Percentiles rank a stretch among this genome's conserved stretches.
These are phyloP conservation scores for Esox niger DNA, from an alignment of 2,113 vertebrate genomes.

Conservation along the genomic window DNA sequence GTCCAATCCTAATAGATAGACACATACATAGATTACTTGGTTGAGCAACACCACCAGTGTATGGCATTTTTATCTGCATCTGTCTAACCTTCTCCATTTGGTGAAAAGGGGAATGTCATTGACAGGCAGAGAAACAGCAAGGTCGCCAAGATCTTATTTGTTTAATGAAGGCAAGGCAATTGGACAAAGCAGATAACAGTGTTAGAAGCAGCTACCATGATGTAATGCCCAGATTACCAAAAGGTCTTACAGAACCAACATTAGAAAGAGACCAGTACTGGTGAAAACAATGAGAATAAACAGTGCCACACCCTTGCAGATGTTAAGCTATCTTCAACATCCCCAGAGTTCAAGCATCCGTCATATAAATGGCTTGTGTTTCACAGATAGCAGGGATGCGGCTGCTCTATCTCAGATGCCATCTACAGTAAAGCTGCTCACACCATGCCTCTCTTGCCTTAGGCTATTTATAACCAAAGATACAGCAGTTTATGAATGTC, in stretches of 20 bases:
- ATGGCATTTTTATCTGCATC: not conserved
- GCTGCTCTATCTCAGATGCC: not conserved
- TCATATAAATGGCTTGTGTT: not conserved
- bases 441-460: slow-evolving; percentile 50
- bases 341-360: not conserved
- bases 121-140: slow-evolving; percentile 39
- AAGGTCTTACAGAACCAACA: not conserved
- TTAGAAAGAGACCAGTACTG: not conserved
- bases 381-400: not conserved
- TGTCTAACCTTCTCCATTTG: not conserved
- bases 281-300: slow-evolving; percentile 1
- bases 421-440: slow-evolving; percentile 21
- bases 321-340: slow-evolving; percentile 13
- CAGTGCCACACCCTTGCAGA: slow-evolving; percentile 30
- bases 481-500: slow-evolving; percentile 66
- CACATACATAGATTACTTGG: too few species aligned
- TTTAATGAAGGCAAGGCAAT: slow-evolving; percentile 44
- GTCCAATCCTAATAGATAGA: too few species aligned
- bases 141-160: slow-evolving; percentile 54
- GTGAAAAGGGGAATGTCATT: slow-evolving; percentile 43
- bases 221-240: slow-evolving; percentile 1
- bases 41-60: too few species aligned
- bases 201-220: slow-evolving; percentile 23
- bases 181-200: slow-evolving; percentile 26
- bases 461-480: slow-evolving; percentile 65